Conservation (phyloP, 2,113 vertebrate genomes). For the Archocentrus centrarchus region DNA sequence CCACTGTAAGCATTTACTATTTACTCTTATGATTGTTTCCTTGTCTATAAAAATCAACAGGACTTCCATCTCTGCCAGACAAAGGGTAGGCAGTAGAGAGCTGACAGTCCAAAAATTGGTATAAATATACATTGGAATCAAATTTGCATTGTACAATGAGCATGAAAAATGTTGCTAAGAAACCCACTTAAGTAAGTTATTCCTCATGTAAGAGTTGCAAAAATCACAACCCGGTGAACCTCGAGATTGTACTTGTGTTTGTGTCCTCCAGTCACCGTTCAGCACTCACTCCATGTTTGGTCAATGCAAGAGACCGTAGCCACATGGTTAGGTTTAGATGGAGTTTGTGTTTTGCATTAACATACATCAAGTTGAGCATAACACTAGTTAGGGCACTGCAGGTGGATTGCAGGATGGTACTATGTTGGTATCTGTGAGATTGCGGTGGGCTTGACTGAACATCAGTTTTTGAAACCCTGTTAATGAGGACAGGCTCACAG, state of each 20-base stretch:
- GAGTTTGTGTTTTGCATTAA: too few species aligned
- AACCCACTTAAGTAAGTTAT: not conserved
- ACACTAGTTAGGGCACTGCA: too few species aligned
- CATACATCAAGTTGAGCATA: too few species aligned
- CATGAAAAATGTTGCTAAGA: not conserved
- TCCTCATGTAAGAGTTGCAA: not conserved
- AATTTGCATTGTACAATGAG: not conserved
- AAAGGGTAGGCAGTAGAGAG: not conserved
- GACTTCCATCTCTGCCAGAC: constrained; percentile 35
- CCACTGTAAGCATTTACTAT: constrained; percentile 49
- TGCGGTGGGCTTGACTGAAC: too few species aligned
- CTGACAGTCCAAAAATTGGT: not conserved
- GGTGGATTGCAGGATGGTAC: too few species aligned
- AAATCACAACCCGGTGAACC: not conserved
- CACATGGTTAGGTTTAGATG: too few species aligned
- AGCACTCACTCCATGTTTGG: not conserved
- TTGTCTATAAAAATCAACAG: constrained; percentile 39
- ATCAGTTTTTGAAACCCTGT: too few species aligned
- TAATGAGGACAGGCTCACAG: not conserved
- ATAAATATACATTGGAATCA: not conserved
- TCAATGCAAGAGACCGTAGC: not conserved
- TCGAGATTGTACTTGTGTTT: not conserved
- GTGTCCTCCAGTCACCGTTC: not conserved
- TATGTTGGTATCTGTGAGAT: too few species aligned
- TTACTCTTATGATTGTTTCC: constrained; percentile 60